A percentile compares a stretch with the other conserved stretches of the same genome.
phyloP scores from a whole-genome alignment of 2,888 invertebrate genomes.

The Leucoptera coffeella region DNA sequence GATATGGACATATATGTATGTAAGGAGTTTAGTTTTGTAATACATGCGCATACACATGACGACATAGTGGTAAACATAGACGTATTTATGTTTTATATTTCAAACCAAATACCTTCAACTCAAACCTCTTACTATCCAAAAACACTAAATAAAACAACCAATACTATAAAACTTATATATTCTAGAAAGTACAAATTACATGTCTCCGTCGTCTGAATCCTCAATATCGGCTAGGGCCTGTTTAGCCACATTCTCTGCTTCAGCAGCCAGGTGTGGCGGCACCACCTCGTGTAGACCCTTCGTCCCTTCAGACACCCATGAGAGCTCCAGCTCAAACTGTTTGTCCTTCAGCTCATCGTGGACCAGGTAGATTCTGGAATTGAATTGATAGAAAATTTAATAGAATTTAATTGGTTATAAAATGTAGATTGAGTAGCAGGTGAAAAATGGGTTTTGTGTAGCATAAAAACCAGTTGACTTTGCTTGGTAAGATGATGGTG shows the following conservation, averaged over 20 bases:
- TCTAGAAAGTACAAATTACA: conserved; percentile 39
- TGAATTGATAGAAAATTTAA: not conserved
- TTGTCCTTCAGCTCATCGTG: conserved; percentile 95
- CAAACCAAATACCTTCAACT: no score
- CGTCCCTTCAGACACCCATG: conserved; percentile 84
- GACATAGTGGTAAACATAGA: no score
- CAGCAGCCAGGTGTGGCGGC: conserved; percentile 65
- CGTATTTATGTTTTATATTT: no score
- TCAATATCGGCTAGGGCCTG: conserved; percentile 82
- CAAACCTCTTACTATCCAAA: no score
- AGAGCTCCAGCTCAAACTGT: conserved; percentile 90
- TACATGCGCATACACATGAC: no score
- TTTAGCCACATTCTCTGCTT: conserved; percentile 86
- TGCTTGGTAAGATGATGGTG: no score
- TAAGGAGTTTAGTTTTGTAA: no score
- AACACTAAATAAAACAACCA: conserved; percentile 7
- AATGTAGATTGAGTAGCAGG: no score
- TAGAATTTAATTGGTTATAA: not conserved
- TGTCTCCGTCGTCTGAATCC: conserved; percentile 73
- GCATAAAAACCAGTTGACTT: no score
- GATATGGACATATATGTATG: no score
- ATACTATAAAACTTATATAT: conserved; percentile 23
- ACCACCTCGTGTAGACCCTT: conserved; percentile 77
- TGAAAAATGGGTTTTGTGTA: no score
- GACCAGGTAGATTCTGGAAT: conserved; percentile 74